Conservation (phyloP, 2,888 invertebrate genomes). For the Cepaea hortensis region DNA sequence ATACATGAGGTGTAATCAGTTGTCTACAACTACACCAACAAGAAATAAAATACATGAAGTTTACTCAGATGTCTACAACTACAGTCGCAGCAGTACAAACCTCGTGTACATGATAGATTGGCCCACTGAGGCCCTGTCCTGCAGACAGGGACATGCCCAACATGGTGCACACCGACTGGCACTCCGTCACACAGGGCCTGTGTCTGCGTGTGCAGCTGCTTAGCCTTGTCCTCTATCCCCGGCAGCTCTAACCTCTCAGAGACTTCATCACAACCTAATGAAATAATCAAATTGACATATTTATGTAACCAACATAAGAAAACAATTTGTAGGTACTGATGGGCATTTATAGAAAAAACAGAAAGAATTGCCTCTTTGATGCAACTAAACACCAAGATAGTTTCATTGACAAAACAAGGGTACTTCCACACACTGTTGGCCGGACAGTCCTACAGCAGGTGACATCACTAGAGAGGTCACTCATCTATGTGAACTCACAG, state of each 20-base stretch:
- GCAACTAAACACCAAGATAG: too few relatives aligned
- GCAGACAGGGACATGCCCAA: constrained; percentile 48
- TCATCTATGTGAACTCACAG: too few relatives aligned
- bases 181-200: background rate
- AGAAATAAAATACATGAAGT: too few relatives aligned
- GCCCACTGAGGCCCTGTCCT: constrained; percentile 61
- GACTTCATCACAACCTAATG: background rate
- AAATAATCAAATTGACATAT: background rate
- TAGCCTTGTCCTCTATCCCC: too few relatives aligned
- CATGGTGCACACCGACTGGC: background rate
- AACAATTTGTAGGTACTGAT: too few relatives aligned
- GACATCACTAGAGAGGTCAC: too few relatives aligned
- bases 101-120: constrained; percentile 64
- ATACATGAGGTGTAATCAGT: too few relatives aligned
- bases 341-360: background rate
- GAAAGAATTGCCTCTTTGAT: background rate
- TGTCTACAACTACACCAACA: too few relatives aligned
- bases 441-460: too few relatives aligned
- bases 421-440: too few relatives aligned
- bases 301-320: background rate
- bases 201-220: background rate
- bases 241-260: background rate
- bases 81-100: constrained; percentile 43
- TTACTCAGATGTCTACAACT: too few relatives aligned
- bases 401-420: too few relatives aligned